Percentiles rank a stretch among this genome's conserved stretches.
phyloP scores from a whole-genome alignment of 2,888 invertebrate species.

The Epirrita christyi region DNA sequence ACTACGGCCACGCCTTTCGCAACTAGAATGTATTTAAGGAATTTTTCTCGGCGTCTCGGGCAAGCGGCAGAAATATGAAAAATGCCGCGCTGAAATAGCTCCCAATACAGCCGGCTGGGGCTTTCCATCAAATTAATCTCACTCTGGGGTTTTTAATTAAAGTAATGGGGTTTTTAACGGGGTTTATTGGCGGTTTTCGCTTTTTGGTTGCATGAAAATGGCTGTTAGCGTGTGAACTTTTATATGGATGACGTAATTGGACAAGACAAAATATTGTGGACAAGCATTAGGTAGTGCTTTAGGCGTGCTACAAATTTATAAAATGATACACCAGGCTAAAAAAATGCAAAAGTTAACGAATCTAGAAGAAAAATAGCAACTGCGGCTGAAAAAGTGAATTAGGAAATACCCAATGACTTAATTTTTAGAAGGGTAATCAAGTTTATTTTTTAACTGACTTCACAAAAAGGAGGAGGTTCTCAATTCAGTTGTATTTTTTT shows the following conservation, averaged over 20 bases:
- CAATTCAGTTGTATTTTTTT: too few relatives aligned
- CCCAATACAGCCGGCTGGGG: conserved; percentile 15
- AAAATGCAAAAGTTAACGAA: too few relatives aligned
- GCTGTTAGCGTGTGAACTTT: not conserved
- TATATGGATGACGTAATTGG: not conserved
- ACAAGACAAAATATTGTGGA: too few relatives aligned
- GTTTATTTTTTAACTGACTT: too few relatives aligned
- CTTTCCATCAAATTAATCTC: conserved; percentile 24
- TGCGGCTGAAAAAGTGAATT: too few relatives aligned
- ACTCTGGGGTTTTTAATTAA: conserved; percentile 22
- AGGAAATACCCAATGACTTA: too few relatives aligned
- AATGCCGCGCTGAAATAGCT: conserved; percentile 27
- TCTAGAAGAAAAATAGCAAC: too few relatives aligned
- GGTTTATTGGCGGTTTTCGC: conserved; percentile 10
- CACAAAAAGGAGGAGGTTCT: too few relatives aligned
- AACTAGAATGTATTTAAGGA: conserved; percentile 41
- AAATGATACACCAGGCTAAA: too few relatives aligned
- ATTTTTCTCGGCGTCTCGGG: conserved; percentile 28
- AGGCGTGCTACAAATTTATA: too few relatives aligned
- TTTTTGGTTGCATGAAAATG: not conserved
- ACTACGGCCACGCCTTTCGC: conserved; percentile 20
- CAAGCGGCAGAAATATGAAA: conserved; percentile 23
- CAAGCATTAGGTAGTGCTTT: too few relatives aligned
- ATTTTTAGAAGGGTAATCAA: too few relatives aligned
- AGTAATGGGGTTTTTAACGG: conserved; percentile 17